Percentiles rank a stretch among this genome's conserved stretches.
These are phyloP conservation scores for Chaetophractus vellerosus DNA, from an alignment of 2,797 vertebrate genomes.

Conservation along the genomic window DNA sequence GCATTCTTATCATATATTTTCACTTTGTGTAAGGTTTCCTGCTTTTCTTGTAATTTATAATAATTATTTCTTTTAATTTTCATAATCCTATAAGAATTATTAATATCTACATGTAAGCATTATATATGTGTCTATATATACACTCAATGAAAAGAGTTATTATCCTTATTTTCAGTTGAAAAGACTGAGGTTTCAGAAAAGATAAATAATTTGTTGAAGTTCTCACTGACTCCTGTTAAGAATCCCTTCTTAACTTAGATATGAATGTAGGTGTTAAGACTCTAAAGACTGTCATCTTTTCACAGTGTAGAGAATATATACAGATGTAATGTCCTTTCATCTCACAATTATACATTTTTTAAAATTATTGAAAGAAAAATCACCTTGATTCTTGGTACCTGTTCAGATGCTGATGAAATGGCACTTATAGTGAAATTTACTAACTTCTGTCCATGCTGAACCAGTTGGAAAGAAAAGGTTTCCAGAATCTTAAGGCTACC, in stretches of 20 bases:
- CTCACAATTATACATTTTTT: neutral
- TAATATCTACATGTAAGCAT: neutral
- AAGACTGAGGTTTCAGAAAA: neutral
- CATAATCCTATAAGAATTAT: neutral
- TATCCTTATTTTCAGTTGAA: neutral
- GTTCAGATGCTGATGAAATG: slow-evolving; percentile 32
- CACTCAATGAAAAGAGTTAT: neutral
- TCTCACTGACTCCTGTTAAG: neutral
- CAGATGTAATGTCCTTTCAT: neutral
- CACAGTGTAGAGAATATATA: neutral
- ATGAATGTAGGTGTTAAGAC: neutral
- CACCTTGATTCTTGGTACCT: neutral
- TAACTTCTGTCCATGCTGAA: slow-evolving; percentile 28
- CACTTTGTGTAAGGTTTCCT: neutral
- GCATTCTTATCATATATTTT: neutral
- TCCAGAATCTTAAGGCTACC: neutral
- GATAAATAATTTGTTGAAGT: neutral
- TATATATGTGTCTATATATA: neutral
- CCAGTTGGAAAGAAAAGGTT: neutral
- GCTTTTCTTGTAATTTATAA: neutral
- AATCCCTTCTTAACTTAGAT: neutral
- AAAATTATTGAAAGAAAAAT: slow-evolving; percentile 14
- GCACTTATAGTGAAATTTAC: neutral
- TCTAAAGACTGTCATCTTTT: neutral
- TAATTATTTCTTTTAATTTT: neutral